Evolutionary conservation across 2,113 vertebrate species (phyloP).

Genomic region (Microcebus lehilahytsara): DNA sequence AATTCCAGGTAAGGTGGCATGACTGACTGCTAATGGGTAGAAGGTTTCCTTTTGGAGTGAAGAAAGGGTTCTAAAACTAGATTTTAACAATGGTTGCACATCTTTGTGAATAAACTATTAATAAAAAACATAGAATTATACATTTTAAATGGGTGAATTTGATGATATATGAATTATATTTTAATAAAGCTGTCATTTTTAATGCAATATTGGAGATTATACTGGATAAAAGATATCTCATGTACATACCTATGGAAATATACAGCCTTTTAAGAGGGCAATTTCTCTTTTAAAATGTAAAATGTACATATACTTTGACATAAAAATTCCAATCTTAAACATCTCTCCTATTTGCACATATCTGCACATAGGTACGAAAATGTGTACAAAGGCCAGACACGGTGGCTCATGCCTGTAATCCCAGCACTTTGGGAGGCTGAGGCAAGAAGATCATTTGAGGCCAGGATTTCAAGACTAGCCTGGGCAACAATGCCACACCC

Average conservation of each 20-base stretch:
- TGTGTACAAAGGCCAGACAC: background rate
- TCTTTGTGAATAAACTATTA: background rate
- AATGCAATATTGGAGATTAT: background rate
- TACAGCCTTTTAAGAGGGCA: background rate
- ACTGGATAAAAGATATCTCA: background rate
- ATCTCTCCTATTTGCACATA: background rate
- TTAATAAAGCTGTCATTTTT: background rate
- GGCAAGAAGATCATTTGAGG: too few relatives aligned
- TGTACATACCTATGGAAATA: background rate
- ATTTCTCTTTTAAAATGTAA: background rate
- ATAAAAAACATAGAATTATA: background rate
- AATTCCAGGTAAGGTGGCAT: background rate
- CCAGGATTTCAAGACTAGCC: too few relatives aligned
- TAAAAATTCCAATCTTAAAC: background rate
- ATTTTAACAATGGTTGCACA: background rate
- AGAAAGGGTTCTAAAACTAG: background rate
- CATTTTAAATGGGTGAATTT: background rate
- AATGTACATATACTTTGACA: background rate
- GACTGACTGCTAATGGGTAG: background rate
- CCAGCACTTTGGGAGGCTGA: too few relatives aligned
- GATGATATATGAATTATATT: background rate
- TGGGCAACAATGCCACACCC: too few relatives aligned
- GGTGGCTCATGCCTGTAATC: too few relatives aligned
- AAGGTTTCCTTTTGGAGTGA: background rate
- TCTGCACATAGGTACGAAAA: background rate